A percentile compares a stretch with the other conserved stretches of the same genome.
phyloP scores from a whole-genome alignment of 2,797 vertebrate genomes.

The Myotis myotis region DNA sequence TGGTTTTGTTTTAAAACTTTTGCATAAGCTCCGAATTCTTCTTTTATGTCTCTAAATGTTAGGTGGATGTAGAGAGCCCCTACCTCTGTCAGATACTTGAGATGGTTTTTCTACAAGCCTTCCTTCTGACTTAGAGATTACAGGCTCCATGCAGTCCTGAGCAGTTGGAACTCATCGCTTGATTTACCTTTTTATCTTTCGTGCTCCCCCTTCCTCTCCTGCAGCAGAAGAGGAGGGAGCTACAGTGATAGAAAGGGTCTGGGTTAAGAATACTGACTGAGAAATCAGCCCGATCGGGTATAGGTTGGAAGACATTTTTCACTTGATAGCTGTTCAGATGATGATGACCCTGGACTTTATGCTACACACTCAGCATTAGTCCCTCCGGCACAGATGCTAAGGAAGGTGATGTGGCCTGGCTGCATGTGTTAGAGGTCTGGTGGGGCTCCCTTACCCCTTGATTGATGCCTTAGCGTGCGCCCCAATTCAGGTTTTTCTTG shows the following conservation, averaged over 20 bases:
- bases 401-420: not conserved
- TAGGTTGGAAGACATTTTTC: not conserved
- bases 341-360: not conserved
- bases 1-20: not conserved
- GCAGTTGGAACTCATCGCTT: not conserved
- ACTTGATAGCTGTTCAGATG: not conserved
- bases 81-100: not conserved
- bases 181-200: not conserved
- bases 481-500: not conserved
- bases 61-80: not conserved
- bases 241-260: not conserved
- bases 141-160: not conserved
- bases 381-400: not conserved
- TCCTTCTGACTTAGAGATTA: not conserved
- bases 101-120: not conserved
- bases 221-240: not conserved
- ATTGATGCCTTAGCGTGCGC: not conserved
- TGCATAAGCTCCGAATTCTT: not conserved
- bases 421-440: not conserved
- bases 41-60: not conserved
- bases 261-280: not conserved
- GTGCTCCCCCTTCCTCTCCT: not conserved
- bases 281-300: not conserved
- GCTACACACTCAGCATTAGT: not conserved
- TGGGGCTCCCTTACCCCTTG: not conserved